Percentiles rank a stretch among this genome's conserved stretches.
phyloP scores from a whole-genome alignment of 1,140 invertebrate species.

The Philaenus spumarius region DNA sequence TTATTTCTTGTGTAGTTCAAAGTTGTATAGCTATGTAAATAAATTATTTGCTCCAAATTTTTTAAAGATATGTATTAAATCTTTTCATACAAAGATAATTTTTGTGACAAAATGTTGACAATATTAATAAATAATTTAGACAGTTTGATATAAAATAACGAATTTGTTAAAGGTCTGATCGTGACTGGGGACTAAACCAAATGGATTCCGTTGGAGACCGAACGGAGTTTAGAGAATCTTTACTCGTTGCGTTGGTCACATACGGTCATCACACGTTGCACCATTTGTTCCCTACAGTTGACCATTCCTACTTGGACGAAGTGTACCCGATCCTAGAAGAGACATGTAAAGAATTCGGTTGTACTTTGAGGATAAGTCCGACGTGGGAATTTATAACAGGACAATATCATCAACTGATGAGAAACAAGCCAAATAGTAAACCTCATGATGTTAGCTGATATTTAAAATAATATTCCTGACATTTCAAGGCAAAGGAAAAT shows the following conservation, averaged over 20 bases:
- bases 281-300: constrained; percentile 74
- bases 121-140: too few relatives aligned
- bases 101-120: too few relatives aligned
- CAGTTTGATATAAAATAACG: too few relatives aligned
- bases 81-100: too few relatives aligned
- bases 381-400: constrained; percentile 57
- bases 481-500: too few relatives aligned
- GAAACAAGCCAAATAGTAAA: constrained; percentile 9
- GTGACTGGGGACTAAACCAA: constrained; percentile 74
- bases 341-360: constrained; percentile 61
- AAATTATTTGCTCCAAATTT: too few relatives aligned
- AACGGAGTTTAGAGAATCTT: constrained; percentile 57
- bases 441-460: too few relatives aligned
- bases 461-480: too few relatives aligned
- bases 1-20: too few relatives aligned
- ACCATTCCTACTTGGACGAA: constrained; percentile 55
- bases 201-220: constrained; percentile 68
- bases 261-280: constrained; percentile 75
- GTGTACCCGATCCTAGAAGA: constrained; percentile 57
- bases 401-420: constrained; percentile 53
- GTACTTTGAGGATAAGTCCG: constrained; percentile 46
- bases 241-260: constrained; percentile 58
- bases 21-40: too few relatives aligned
- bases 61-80: too few relatives aligned
- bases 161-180: constrained; percentile 41